Base-by-base conservation (phyloP, 2,797 vertebrate species). In the Passerculus sandwichensis region DNA sequence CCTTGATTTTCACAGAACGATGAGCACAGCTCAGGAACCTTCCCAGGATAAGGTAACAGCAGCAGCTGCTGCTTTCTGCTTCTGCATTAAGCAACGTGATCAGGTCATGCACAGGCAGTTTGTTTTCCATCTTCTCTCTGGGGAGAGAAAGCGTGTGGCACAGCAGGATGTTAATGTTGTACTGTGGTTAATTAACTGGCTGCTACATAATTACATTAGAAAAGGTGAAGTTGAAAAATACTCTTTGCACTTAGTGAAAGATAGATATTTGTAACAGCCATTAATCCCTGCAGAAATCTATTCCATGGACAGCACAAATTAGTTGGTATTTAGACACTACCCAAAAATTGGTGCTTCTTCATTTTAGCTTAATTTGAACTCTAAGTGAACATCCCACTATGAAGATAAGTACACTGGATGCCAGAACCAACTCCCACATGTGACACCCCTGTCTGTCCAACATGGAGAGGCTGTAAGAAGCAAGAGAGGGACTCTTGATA, bases 61-160 rank as follows among this genome's bases (percentile, higher is more conserved):
- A 79, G 48, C 88, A 93, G 90, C 90, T 83, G 79, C 47, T 67
- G 57, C 89, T 56, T 85, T 80, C 91, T 82, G 72, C 66, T 83
- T 17, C 78, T 57, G 36, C 82, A 42, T 40, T 78, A 62, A 84
- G 62, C 44, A 59, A 25, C 4, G 10, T 13, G 51, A 90, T 53
- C 62, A 92, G 76, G 80, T 90, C 73, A 91, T 54, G 61, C 81
- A 79, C 70, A 21, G 0, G 23, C 13, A 75, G 78, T 72, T 89
- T 93, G 89, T 86, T 94, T 93, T 88, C 30, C 85, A 29, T 36
- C 61, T 45, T 50, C 59, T 91, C 91, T 59, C 94, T 16, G 16
- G 82, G 79, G 89, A 72, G 11, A 74, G 65, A 77, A 50, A 0
- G 12, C 1, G 40, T 60, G 59, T 36, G 82, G 59, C n/a, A 48